Conservation (phyloP, 2,797 vertebrate genomes). For the Malacoctenus gilli region DNA sequence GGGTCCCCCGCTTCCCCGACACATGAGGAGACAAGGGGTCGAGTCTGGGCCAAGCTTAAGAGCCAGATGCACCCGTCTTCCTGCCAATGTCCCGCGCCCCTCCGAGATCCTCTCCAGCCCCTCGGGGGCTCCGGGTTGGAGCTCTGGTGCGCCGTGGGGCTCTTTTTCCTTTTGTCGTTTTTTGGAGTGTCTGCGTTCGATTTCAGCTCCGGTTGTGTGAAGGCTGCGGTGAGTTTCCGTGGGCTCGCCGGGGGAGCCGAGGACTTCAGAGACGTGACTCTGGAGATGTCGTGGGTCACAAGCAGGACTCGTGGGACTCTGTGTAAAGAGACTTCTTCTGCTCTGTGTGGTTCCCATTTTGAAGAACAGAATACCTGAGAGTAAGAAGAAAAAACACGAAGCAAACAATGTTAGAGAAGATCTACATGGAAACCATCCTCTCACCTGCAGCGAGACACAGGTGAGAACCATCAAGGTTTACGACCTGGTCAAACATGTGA, state of each 20-base stretch:
- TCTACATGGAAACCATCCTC: too few species aligned
- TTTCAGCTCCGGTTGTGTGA: constrained; percentile 16
- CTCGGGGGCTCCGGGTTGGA: background rate
- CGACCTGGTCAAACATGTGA: too few species aligned
- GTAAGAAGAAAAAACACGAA: constrained; percentile 48
- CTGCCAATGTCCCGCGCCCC: constrained; percentile 3
- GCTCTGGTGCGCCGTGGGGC: background rate
- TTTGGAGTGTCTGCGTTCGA: too few species aligned
- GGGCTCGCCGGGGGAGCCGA: constrained; percentile 7
- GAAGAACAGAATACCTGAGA: constrained; percentile 89
- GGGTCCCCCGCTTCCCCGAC: too few species aligned
- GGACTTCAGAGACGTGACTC: constrained; percentile 36
- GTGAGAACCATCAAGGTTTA: too few species aligned
- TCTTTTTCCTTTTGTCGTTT: too few species aligned
- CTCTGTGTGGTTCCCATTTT: constrained; percentile 86
- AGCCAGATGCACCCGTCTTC: constrained; percentile 2
- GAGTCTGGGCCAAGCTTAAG: constrained; percentile 24
- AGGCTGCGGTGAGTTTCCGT: constrained; percentile 11
- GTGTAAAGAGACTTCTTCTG: constrained; percentile 87
- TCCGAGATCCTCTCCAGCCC: constrained; percentile 1
- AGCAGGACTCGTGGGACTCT: constrained; percentile 92
- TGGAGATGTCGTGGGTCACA: constrained; percentile 78
- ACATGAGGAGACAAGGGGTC: constrained; percentile 5
- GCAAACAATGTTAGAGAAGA: background rate
- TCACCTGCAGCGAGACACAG: too few species aligned